A percentile compares a stretch with the other conserved stretches of the same genome.
Conservation (phyloP, 2,797 vertebrate genomes). For the Diplodus sargus region DNA sequence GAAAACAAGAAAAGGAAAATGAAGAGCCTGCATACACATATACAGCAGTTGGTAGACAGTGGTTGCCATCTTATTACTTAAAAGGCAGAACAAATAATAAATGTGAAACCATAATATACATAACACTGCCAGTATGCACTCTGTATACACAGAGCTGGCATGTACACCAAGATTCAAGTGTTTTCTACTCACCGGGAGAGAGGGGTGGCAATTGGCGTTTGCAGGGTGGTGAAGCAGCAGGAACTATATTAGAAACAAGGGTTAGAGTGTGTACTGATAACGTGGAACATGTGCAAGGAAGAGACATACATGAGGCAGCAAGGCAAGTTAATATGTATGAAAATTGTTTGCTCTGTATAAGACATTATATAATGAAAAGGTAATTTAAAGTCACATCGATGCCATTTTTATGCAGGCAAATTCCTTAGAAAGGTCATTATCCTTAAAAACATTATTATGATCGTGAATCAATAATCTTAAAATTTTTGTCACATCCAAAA, state of each 20-base stretch:
- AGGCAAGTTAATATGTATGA: neutral
- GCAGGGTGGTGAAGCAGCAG: slow-evolving; percentile 50
- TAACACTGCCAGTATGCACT: neutral
- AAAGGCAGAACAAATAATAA: slow-evolving; percentile 16
- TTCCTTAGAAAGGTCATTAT: too few species aligned
- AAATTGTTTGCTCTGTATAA: neutral
- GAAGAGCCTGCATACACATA: neutral
- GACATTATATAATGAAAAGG: neutral
- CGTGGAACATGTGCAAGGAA: neutral
- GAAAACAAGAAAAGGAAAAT: slow-evolving; percentile 21
- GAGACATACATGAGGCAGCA: neutral
- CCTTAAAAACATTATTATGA: too few species aligned
- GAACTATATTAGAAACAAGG: slow-evolving; percentile 64
- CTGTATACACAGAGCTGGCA: neutral
- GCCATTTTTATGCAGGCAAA: too few species aligned
- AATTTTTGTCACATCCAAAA: too few species aligned
- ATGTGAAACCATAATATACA: slow-evolving; percentile 4
- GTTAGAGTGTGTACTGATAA: neutral
- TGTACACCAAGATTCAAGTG: neutral
- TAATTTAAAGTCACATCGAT: neutral
- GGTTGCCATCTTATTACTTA: neutral
- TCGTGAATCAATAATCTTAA: too few species aligned
- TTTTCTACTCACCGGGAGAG: slow-evolving; percentile 77
- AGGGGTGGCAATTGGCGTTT: slow-evolving; percentile 54
- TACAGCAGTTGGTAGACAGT: neutral